A percentile compares a stretch with the other conserved stretches of the same genome.
Evolutionary conservation across 2,888 invertebrate species (phyloP).

Genomic region (Dicycla oo): DNA sequence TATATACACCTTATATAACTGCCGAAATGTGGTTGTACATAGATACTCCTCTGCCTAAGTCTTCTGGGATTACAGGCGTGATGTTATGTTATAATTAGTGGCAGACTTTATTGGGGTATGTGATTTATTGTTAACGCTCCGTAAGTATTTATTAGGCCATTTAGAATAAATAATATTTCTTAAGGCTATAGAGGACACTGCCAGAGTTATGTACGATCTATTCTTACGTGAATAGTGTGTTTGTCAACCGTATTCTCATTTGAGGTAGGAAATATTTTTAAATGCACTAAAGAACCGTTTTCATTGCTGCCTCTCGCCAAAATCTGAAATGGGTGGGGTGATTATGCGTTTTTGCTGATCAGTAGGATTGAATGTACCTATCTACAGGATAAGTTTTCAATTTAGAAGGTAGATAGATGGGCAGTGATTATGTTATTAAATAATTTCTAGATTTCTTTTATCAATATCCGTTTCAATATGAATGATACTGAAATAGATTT

Average conservation of each 20-base stretch:
- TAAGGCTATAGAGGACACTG: background rate
- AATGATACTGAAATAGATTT: background rate
- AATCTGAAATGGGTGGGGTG: background rate
- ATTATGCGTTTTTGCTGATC: background rate
- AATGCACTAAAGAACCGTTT: background rate
- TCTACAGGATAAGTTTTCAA: background rate
- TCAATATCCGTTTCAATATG: no score
- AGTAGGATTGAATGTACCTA: background rate
- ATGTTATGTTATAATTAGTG: background rate
- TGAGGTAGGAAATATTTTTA: background rate
- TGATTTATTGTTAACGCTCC: background rate
- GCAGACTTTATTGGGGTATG: background rate
- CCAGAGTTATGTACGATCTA: slow-evolving; percentile 3
- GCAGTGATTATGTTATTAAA: no score
- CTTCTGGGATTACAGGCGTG: background rate
- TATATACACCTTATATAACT: no score
- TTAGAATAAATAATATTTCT: slow-evolving; percentile 1
- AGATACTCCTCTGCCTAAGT: background rate
- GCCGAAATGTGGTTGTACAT: background rate
- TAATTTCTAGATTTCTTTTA: no score
- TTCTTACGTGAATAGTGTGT: slow-evolving; percentile 1
- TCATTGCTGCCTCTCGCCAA: no score
- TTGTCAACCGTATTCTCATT: background rate
- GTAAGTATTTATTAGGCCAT: slow-evolving; percentile 1
- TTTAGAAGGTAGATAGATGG: no score